Conservation (phyloP, 2,113 vertebrate species). For the Hippocampus guttulatus region DNA sequence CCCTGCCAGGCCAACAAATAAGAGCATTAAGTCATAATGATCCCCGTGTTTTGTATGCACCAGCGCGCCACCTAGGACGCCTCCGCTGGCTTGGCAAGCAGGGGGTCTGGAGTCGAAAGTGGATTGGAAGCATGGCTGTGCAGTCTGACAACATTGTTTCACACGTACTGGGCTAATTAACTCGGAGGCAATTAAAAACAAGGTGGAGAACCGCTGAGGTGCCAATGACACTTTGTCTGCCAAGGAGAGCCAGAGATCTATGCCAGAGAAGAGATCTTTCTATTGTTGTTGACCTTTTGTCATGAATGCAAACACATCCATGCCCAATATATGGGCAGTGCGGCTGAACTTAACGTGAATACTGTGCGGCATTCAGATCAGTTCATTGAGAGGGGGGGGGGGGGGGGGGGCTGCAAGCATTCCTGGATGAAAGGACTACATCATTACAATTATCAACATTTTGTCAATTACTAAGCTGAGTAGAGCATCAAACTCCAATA, state of each 20-base stretch:
- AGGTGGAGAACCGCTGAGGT: conserved; percentile 67
- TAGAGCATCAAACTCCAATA: neutral
- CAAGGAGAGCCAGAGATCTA: conserved; percentile 42
- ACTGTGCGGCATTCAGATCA: neutral
- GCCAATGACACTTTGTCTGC: conserved; percentile 54
- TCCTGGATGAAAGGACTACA: neutral
- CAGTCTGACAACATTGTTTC: conserved; percentile 72
- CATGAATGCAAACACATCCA: neutral
- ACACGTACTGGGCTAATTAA: conserved; percentile 73
- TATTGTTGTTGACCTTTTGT: conserved; percentile 31
- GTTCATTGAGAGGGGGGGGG: neutral
- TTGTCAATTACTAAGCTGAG: neutral
- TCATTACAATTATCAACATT: neutral
- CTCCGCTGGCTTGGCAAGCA: conserved; percentile 51
- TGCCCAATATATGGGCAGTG: neutral
- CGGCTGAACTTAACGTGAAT: neutral
- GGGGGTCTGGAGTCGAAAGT: conserved; percentile 47
- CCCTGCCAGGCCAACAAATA: conserved; percentile 3
- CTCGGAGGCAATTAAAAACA: conserved; percentile 71
- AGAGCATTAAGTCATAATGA: conserved; percentile 28
- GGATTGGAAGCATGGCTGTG: conserved; percentile 47
- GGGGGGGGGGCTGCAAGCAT: neutral
- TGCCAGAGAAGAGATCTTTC: conserved; percentile 42
- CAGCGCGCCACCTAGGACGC: conserved; percentile 35
- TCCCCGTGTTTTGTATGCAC: conserved; percentile 43